phyloP scores from a whole-genome alignment of 2,113 vertebrate genomes.

The Labeo rohita region DNA sequence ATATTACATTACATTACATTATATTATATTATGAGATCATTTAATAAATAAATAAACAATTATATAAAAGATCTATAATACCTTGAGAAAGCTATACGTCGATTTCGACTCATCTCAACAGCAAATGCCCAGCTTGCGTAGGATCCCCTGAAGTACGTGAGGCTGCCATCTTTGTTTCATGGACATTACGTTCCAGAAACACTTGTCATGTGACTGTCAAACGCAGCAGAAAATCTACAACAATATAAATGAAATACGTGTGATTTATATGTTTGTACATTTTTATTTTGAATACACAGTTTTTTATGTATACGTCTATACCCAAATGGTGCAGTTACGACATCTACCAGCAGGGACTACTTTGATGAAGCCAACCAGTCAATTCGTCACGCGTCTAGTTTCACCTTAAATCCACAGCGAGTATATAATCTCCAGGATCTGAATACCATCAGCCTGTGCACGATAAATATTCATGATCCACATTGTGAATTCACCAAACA shows the following conservation, averaged over 20 bases:
- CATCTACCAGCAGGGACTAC: not conserved
- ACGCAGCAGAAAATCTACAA: not conserved
- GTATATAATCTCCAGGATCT: slow-evolving; percentile 8
- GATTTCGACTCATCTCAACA: not conserved
- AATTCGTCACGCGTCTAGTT: not conserved
- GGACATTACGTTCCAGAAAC: not conserved
- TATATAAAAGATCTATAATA: not conserved
- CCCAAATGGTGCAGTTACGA: not conserved
- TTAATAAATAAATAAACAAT: not conserved
- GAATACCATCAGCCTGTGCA: slow-evolving; percentile 1
- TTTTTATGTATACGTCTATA: not conserved
- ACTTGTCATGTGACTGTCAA: not conserved
- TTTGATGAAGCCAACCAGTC: not conserved
- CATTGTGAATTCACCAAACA: slow-evolving; percentile 27
- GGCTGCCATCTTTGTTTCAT: not conserved
- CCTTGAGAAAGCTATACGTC: not conserved
- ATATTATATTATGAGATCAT: not conserved
- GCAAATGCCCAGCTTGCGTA: not conserved
- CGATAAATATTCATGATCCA: slow-evolving; percentile 35
- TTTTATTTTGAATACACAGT: not conserved
- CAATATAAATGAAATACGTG: not conserved
- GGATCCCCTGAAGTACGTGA: not conserved
- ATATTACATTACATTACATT: not conserved
- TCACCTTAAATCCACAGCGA: not conserved
- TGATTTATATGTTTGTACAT: not conserved